Evolutionary conservation across 1,140 invertebrate genomes (phyloP).

Genomic region (Adelges cooleyi): DNA sequence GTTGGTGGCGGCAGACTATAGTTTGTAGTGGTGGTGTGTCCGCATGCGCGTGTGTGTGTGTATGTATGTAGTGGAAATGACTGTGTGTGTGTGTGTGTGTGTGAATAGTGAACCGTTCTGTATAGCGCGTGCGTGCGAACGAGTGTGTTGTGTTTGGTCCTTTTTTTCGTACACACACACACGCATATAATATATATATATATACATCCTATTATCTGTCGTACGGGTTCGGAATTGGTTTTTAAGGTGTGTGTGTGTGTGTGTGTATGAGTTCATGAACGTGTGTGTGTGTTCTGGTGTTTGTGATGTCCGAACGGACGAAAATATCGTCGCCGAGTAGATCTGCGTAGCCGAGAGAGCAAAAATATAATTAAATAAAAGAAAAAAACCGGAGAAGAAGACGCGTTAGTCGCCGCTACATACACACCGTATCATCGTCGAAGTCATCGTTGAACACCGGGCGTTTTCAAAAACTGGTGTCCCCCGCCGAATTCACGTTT

Average conservation of each 20-base stretch:
- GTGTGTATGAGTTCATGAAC: not conserved
- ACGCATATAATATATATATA: not conserved
- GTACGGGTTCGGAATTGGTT: slow-evolving; percentile 25
- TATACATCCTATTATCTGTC: not conserved
- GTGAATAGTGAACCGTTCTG: slow-evolving; percentile 4
- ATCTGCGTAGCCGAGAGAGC: not conserved
- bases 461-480: slow-evolving; percentile 16
- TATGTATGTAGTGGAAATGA: too few relatives aligned
- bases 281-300: not conserved
- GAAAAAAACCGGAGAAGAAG: not conserved
- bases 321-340: slow-evolving; percentile 11
- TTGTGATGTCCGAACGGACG: slow-evolving; percentile 20
- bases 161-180: not conserved
- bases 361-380: not conserved
- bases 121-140: not conserved
- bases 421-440: not conserved
- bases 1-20: too few relatives aligned
- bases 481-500: not conserved
- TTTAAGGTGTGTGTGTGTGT: not conserved
- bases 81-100: not conserved
- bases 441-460: slow-evolving; percentile 3
- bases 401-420: not conserved
- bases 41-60: not conserved
- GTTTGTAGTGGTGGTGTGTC: too few relatives aligned
- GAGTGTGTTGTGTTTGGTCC: slow-evolving; percentile 7